These are phyloP conservation scores for Siphlonurus alternatus DNA, from an alignment of 2,888 invertebrate genomes.

Conservation along the genomic window DNA sequence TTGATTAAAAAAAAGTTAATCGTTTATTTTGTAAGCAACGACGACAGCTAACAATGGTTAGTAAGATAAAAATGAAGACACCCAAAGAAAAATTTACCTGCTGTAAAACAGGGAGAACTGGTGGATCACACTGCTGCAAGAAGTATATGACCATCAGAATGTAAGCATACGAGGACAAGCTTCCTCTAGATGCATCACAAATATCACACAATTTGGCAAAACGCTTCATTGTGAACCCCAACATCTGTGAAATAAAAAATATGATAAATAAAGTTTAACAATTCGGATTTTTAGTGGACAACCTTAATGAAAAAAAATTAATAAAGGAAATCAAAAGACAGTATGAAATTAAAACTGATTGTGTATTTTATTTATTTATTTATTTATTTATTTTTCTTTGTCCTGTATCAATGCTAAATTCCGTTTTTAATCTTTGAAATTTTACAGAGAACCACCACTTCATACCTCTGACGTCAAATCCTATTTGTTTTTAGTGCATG, in stretches of 20 bases:
- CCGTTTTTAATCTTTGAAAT: too few relatives aligned
- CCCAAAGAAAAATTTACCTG: slow-evolving; percentile 28
- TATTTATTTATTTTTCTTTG: too few relatives aligned
- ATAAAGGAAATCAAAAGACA: slow-evolving; percentile 5
- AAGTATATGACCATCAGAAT: slow-evolving; percentile 38
- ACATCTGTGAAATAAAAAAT: slow-evolving; percentile 17
- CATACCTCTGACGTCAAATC: too few relatives aligned
- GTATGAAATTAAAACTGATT: too few relatives aligned
- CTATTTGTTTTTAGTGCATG: too few relatives aligned
- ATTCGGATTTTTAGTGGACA: not conserved
- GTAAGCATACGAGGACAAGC: slow-evolving; percentile 41
- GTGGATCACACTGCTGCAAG: slow-evolving; percentile 34
- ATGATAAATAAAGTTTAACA: too few relatives aligned
- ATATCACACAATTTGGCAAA: slow-evolving; percentile 38
- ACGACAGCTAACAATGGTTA: not conserved
- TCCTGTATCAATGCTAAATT: too few relatives aligned
- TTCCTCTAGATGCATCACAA: slow-evolving; percentile 39
- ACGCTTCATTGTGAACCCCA: slow-evolving; percentile 34
- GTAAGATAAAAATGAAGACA: not conserved
- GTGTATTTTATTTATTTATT: too few relatives aligned
- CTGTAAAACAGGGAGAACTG: slow-evolving; percentile 39
- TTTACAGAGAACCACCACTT: too few relatives aligned
- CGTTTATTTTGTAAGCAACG: not conserved
- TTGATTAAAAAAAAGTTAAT: slow-evolving; percentile 1
- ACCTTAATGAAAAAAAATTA: not conserved